These are phyloP conservation scores for Parnassius smintheus DNA, from an alignment of 2,888 invertebrate species.

Conservation along the genomic window DNA sequence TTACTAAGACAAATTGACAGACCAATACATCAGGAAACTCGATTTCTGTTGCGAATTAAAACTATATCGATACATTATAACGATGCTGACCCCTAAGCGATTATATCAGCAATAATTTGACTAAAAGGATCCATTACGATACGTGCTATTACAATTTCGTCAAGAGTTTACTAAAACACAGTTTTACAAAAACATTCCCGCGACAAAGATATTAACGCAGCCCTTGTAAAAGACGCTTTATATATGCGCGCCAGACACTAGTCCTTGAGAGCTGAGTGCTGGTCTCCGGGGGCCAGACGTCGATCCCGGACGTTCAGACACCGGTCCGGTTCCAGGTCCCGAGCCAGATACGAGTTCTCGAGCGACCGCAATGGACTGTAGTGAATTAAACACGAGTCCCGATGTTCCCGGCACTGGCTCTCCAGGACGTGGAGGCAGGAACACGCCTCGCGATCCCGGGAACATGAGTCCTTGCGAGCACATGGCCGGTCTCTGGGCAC, in stretches of 20 bases:
- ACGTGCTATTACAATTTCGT: conserved; percentile 2
- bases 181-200: conserved; percentile 4
- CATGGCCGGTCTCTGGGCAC: not conserved
- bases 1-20: not conserved
- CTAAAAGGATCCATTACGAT: not conserved
- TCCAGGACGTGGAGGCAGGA: not conserved
- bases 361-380: not conserved
- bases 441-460: conserved; percentile 4
- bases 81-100: not conserved
- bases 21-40: too few relatives aligned
- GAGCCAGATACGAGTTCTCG: not conserved
- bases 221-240: conserved; percentile 1
- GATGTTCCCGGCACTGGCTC: conserved; percentile 3
- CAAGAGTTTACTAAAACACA: conserved; percentile 1
- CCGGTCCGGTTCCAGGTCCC: not conserved
- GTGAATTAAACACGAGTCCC: not conserved
- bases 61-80: not conserved
- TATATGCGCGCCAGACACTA: not conserved
- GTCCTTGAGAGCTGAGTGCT: conserved; percentile 1
- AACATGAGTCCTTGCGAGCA: not conserved
- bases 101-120: not conserved
- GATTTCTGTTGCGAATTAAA: too few relatives aligned
- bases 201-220: conserved; percentile 4
- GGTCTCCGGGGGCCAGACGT: conserved; percentile 2
- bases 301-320: not conserved